Conservation (phyloP, 2,797 vertebrate species). For the Sebastes cheni region DNA sequence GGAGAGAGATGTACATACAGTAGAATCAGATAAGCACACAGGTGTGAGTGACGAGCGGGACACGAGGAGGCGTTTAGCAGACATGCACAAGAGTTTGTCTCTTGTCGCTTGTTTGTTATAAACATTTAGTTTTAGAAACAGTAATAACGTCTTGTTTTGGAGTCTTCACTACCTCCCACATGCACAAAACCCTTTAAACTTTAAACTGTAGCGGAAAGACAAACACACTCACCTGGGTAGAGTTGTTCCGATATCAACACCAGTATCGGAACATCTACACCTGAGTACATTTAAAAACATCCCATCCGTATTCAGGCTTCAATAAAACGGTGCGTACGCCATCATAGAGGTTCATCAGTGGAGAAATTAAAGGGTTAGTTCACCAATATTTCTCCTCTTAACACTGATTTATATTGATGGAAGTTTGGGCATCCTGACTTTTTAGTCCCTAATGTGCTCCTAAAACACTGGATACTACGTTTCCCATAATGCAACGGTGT, state of each 20-base stretch:
- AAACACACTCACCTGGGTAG: not conserved
- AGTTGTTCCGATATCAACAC: too few species aligned
- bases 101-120: not conserved
- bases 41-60: not conserved
- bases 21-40: slow-evolving; percentile 41
- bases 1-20: slow-evolving; percentile 4
- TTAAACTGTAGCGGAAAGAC: not conserved
- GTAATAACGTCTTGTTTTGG: not conserved
- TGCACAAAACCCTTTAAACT: slow-evolving; percentile 27
- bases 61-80: not conserved
- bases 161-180: not conserved
- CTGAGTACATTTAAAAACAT: not conserved
- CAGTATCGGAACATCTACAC: too few species aligned
- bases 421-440: not conserved
- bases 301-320: not conserved
- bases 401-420: not conserved
- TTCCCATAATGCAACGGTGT: not conserved
- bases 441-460: not conserved
- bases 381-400: not conserved
- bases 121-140: not conserved
- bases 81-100: not conserved
- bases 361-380: not conserved
- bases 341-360: not conserved
- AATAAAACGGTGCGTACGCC: too few species aligned
- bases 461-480: not conserved